Base-by-base conservation (phyloP, 2,113 vertebrate genomes). In the Xenopus tropicalis region DNA sequence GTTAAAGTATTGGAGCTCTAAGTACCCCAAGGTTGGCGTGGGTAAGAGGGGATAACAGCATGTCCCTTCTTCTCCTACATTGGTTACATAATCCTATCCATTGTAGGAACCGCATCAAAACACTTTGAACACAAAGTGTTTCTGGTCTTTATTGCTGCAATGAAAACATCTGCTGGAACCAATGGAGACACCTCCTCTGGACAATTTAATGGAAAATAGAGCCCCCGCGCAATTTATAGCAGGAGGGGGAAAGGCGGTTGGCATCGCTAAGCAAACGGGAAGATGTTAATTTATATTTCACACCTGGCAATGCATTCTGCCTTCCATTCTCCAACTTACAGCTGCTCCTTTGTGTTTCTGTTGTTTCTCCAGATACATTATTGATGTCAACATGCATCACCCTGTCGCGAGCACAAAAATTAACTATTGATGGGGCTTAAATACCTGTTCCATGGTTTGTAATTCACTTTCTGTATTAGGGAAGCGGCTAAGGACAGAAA, bases 381-480 rank as follows among this genome's bases (percentile, higher is more conserved):
- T 66, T 57, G 46, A 73, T 56, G 43, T 66, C 62, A 73, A 48
- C 71, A 73, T 25, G 54, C 42, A 73, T 73, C 29, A 73, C 71
- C 24, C 37, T 12, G 63, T 54, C 58, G 65, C 44, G 54, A 66
- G 51, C 24, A 21, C 22, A 37, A 37, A 46, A 43, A 46, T 56
- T 65, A 65, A 72, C 61, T 25, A 43, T 65, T 65, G 42, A 62
- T 61, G 54, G 24, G 54, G 62, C 19, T 72, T 42, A 56, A 72
- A 22, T 56, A 54, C 21, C n/a, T 52, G 14, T 19, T 19, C 21
- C 20, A 6, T 4, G 14, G 54, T 19, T 14, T 22, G 20, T 37
- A 72, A 65, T 19, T 63, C 46, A 48, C 13, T 14, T 14, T 17
- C 16, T 12, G 13, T 48, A 48, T 48, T 48, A 48, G 29, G 29